Evolutionary conservation across 2,797 vertebrate species (phyloP).

Genomic region (Ptychobarbus kaznakovi): DNA sequence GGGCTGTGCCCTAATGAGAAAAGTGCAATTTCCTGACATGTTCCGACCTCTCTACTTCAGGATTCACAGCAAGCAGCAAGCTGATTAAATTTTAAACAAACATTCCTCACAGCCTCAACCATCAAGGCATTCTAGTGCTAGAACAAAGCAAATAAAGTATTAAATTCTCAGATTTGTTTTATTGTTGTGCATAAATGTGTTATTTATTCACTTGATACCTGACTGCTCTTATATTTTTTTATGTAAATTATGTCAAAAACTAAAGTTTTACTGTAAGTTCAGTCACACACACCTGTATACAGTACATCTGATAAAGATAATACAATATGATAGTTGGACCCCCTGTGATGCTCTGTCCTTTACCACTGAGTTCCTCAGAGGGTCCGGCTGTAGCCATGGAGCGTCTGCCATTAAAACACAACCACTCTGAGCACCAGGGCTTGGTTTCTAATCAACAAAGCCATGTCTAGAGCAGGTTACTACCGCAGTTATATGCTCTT

Average conservation of each 20-base stretch:
- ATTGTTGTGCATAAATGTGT: neutral
- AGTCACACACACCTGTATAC: neutral
- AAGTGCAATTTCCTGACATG: conserved; percentile 69
- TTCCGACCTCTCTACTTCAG: conserved; percentile 59
- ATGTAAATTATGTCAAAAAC: neutral
- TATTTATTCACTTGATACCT: neutral
- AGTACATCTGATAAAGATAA: conserved; percentile 1
- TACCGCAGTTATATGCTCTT: neutral
- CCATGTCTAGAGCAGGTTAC: conserved; percentile 27
- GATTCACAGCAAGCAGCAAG: conserved; percentile 31
- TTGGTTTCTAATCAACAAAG: conserved; percentile 36
- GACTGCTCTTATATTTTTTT: neutral
- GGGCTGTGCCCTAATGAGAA: conserved; percentile 69
- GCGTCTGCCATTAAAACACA: conserved; percentile 30
- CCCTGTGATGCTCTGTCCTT: conserved; percentile 15
- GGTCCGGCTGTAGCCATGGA: conserved; percentile 42
- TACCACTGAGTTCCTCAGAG: conserved; percentile 21
- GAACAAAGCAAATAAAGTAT: conserved; percentile 14
- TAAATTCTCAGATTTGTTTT: neutral
- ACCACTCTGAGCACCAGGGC: neutral
- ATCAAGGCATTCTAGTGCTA: neutral
- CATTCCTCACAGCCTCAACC: conserved; percentile 35
- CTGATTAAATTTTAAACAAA: conserved; percentile 45
- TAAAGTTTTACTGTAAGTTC: neutral
- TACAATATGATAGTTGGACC: conserved; percentile 12